Base-by-base conservation (phyloP, 2,888 invertebrate species). In the Cheilosia variabilis region DNA sequence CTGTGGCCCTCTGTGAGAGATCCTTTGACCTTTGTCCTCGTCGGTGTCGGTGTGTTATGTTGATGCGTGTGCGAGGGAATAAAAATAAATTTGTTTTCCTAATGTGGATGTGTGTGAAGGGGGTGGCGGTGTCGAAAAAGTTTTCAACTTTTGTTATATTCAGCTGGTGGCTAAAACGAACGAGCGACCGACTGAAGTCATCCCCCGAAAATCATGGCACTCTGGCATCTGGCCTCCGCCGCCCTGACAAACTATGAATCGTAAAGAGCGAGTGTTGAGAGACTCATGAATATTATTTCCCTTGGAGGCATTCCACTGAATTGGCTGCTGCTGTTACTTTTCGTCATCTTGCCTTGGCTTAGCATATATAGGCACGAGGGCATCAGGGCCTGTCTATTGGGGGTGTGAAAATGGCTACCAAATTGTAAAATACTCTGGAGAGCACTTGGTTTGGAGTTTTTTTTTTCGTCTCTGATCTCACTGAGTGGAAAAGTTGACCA, bases 221-320 rank as follows among this genome's bases (percentile, higher is more conserved):
- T 68, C 31, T 75, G 73, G 68, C 68, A 69, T 65, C 81, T 71
- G 71, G 27, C 71, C 69, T 22, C 66, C 60, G 17, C 45, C 6
- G 37, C 27, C 37, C 69, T 69, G 71, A 57, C 62, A 71, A 72
- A 72, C 80, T 79, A 80, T 76, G 86, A 86, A 76, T 86, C 77
- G 81, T 81, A 81, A 86, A 81, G 76, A 41, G 84, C 66, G 71
- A 80, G 63, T 80, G 80, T 41, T 78, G 82, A 72, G 68, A 69
- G 86, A 81, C 86, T 86, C 86, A 86, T 86, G 86, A 86, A 86
- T 86, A 86, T 81, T 81, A 86, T 86, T 81, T 86, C 86, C 86
- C 86, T 86, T 72, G 81, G 86, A 86, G 86, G 86, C 86, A 86
- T 86, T 86, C 76, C 81, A 66, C 66, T 62, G 86, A 86, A 86